Evolutionary conservation across 2,888 invertebrate species (phyloP).

Genomic region (Fragum fragum): DNA sequence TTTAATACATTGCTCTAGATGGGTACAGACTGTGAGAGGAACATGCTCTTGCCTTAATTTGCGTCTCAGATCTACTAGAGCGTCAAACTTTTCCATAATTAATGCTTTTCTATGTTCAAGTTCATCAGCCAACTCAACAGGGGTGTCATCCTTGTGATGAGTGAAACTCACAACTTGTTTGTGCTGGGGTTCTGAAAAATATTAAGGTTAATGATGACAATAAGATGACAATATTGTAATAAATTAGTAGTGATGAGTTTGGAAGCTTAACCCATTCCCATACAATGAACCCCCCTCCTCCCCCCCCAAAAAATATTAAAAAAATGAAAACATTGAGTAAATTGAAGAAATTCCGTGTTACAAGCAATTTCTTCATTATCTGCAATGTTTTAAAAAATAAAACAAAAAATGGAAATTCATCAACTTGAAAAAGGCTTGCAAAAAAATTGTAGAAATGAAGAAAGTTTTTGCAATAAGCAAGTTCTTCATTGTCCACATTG

Average conservation of each 20-base stretch:
- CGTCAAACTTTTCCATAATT: constrained; percentile 84
- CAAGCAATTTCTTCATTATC: too few relatives aligned
- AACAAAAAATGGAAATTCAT: too few relatives aligned
- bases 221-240: too few relatives aligned
- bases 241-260: too few relatives aligned
- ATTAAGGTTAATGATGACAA: too few relatives aligned
- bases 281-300: background rate
- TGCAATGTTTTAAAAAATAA: too few relatives aligned
- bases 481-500: background rate
- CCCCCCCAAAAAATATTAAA: too few relatives aligned
- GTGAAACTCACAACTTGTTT: constrained; percentile 46
- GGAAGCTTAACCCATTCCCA: constrained; percentile 1
- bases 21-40: constrained; percentile 84
- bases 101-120: constrained; percentile 81
- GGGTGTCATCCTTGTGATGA: constrained; percentile 65
- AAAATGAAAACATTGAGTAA: too few relatives aligned
- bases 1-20: constrained; percentile 86
- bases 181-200: constrained; percentile 66
- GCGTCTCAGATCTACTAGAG: constrained; percentile 75
- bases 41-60: constrained; percentile 83
- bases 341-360: too few relatives aligned
- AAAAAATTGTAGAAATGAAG: constrained; percentile 9
- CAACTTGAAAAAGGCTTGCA: background rate
- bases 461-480: background rate
- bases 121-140: constrained; percentile 81